Evolutionary conservation across 1,140 invertebrate genomes (phyloP).

Genomic region (Drosophila lacertosa): DNA sequence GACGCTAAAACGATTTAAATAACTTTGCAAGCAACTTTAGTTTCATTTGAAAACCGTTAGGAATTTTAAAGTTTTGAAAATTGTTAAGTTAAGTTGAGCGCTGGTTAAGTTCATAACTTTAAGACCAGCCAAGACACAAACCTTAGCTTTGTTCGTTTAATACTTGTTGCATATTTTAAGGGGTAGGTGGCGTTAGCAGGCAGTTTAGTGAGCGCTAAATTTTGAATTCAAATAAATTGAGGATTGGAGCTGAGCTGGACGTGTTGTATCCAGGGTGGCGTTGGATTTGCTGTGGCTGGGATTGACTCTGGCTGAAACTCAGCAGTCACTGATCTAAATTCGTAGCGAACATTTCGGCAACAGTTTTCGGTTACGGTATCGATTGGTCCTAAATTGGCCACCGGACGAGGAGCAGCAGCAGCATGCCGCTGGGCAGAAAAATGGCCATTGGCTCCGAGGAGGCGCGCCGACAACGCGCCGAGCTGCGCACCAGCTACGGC

Average conservation of each 20-base stretch:
- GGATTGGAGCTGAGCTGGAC: not conserved
- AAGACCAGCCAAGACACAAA: too few relatives aligned
- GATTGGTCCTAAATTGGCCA: not conserved
- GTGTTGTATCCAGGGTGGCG: constrained; percentile 10
- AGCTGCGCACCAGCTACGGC: constrained; percentile 54
- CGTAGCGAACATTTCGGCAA: constrained; percentile 30
- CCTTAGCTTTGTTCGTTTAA: too few relatives aligned
- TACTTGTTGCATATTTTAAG: too few relatives aligned
- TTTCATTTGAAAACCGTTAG: too few relatives aligned
- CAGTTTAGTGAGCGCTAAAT: too few relatives aligned
- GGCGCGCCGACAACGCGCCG: constrained; percentile 50
- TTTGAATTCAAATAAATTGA: too few relatives aligned
- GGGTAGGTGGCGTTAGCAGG: too few relatives aligned
- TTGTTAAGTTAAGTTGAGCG: too few relatives aligned
- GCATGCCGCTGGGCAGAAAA: constrained; percentile 28
- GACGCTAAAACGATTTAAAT: too few relatives aligned
- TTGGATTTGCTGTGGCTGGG: constrained; percentile 1
- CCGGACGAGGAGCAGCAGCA: not conserved
- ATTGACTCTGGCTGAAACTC: not conserved
- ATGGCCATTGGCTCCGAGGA: constrained; percentile 19
- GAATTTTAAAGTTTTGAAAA: too few relatives aligned
- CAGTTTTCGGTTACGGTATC: constrained; percentile 11
- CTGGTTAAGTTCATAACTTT: too few relatives aligned
- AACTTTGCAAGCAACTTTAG: too few relatives aligned
- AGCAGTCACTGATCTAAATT: constrained; percentile 53